A percentile compares a stretch with the other conserved stretches of the same genome.
phyloP scores from a whole-genome alignment of 2,888 invertebrate genomes.

The Sphaerophoria taeniata region DNA sequence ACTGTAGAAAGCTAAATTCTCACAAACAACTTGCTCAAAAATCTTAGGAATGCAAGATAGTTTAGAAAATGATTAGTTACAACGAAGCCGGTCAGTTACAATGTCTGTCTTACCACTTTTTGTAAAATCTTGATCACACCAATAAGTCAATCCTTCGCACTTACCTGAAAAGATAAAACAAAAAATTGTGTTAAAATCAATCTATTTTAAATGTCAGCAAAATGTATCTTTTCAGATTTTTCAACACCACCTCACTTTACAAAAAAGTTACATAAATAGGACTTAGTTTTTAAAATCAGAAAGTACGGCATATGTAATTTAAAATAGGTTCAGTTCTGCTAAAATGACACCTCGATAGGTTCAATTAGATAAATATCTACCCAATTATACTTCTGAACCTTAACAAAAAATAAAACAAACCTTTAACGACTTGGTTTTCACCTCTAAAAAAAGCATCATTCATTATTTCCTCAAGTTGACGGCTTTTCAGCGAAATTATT shows the following conservation, averaged over 20 bases:
- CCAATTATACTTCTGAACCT: neutral
- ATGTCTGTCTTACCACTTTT: slow-evolving; percentile 60
- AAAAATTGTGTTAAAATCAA: neutral
- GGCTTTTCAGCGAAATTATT: slow-evolving; percentile 1
- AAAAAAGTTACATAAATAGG: no score
- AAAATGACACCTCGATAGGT: no score
- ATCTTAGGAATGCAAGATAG: no score
- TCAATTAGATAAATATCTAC: neutral
- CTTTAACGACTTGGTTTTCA: neutral
- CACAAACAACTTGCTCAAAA: no score
- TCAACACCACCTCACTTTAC: no score
- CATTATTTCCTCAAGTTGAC: slow-evolving; percentile 6
- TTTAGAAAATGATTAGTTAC: no score
- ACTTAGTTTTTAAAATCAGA: no score
- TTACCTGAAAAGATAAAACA: slow-evolving; percentile 59
- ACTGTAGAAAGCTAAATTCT: no score
- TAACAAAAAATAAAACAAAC: neutral
- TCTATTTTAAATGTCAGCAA: neutral
- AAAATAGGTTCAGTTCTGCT: no score
- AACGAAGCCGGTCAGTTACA: no score
- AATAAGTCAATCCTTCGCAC: slow-evolving; percentile 55
- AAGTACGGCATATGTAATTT: no score
- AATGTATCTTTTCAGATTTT: neutral
- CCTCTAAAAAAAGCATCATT: slow-evolving; percentile 1
- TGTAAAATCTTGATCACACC: slow-evolving; percentile 60